Conservation (phyloP, 2,113 vertebrate genomes). For the Hippocampus guttulatus region DNA sequence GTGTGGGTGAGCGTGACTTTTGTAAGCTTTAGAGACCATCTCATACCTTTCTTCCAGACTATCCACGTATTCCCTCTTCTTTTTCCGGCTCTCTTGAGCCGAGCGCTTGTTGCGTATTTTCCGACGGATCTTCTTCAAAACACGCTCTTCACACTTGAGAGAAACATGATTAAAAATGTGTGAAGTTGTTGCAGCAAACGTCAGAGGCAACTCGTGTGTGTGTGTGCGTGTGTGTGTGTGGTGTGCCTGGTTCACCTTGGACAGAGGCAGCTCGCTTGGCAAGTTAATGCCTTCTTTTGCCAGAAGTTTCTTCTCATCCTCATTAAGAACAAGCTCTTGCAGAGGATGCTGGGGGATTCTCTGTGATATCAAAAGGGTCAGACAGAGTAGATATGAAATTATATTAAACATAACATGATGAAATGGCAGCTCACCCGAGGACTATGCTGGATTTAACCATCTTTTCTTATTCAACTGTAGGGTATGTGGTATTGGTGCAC, state of each 20-base stretch:
- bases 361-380: slow-evolving; percentile 54
- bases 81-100: slow-evolving; percentile 90
- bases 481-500: neutral
- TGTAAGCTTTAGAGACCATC: no score
- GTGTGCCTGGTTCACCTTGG: slow-evolving; percentile 75
- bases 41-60: slow-evolving; percentile 83
- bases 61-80: slow-evolving; percentile 90
- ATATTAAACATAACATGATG: neutral
- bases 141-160: slow-evolving; percentile 83
- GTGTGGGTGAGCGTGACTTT: no score
- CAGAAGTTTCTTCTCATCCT: slow-evolving; percentile 92
- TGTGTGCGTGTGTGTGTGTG: neutral
- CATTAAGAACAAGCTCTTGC: slow-evolving; percentile 84
- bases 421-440: slow-evolving; percentile 5
- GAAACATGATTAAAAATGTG: slow-evolving; percentile 19
- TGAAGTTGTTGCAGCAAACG: slow-evolving; percentile 26
- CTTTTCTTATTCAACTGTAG: neutral
- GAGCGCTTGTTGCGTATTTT: slow-evolving; percentile 96
- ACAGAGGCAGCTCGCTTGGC: slow-evolving; percentile 85
- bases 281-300: slow-evolving; percentile 85
- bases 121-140: slow-evolving; percentile 89
- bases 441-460: neutral
- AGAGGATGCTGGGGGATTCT: slow-evolving; percentile 55
- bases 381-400: neutral
- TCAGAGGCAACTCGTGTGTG: slow-evolving; percentile 3